Base-by-base conservation (phyloP, 1,140 invertebrate species). In the Globodera rostochiensis region DNA sequence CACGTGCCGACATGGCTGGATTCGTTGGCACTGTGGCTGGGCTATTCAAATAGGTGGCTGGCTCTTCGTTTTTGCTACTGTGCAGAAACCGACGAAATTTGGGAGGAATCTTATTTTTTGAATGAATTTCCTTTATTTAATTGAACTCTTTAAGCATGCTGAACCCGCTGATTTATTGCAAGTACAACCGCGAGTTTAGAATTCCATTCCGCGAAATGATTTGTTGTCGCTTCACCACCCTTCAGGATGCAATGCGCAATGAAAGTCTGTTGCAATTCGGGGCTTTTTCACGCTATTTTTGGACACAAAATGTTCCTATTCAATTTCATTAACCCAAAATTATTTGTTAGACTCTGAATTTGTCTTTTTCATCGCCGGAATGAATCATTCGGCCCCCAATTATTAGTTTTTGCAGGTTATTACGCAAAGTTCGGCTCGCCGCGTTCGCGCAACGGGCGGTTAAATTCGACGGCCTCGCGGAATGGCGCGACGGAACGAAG, bases 81-180 rank as follows among this genome's bases (percentile, higher is more conserved):
- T 75, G 49, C 45, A 19, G 13, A 9, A 36, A 4, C 36, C 36
- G 36, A 36, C 36, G 36, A 36, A 36, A 36, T 36, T 36, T 36
- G 36, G 36, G 36, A 36, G 36, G 25, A 1, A 25, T 25, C 25
- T 25, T 1, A 0, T 25, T 25, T 25, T 25, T 25, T 25, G 25
- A 25, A 25, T 25, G 25, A 25, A 25, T 36, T 36, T 36, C 36
- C 36, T 36, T 36, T 36, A 3, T 36, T 36, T 36, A 25, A 19
- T 6, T n/a, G 7, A 45, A 53, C 3, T 47, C 25, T 85, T 87
- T 79, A 73, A 89, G 88, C 77, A 91, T 91, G 82, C 81, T 92
- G n/a, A 92, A 92, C 86, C 92, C 91, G n/a, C 85, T 92, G 67
- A 92, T 92, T 80, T 92, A 92, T 84, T 91, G 91, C 74, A 91